Evolutionary conservation across 2,113 vertebrate genomes (phyloP).

Genomic region (Struthidea cinerea): DNA sequence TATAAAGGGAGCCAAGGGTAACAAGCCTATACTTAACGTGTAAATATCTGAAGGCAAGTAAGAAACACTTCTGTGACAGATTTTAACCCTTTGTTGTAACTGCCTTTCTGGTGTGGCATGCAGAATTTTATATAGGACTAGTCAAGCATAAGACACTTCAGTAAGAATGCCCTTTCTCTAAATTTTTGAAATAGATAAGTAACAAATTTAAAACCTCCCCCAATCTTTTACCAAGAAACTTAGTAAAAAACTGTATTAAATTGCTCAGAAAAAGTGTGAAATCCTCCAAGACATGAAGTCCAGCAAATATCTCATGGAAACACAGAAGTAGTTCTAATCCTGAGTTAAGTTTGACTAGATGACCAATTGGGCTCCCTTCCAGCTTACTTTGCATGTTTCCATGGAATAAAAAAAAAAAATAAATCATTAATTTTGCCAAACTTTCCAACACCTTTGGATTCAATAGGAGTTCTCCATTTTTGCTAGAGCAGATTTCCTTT

Average conservation of each 20-base stretch:
- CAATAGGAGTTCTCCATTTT: background rate
- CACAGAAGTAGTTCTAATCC: rapidly evolving
- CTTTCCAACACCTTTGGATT: background rate
- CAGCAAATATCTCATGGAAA: background rate
- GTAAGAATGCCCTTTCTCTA: rapidly evolving
- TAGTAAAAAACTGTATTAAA: background rate
- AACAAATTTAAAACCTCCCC: background rate
- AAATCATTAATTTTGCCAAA: background rate
- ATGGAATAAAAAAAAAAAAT: background rate
- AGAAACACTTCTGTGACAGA: background rate
- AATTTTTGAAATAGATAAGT: background rate
- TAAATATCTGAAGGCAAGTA: background rate
- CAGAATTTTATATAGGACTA: background rate
- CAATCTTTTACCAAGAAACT: background rate
- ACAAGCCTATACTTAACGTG: background rate
- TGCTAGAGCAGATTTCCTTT: background rate
- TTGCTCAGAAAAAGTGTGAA: background rate
- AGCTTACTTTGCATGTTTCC: background rate
- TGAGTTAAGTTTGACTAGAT: background rate
- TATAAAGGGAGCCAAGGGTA: background rate
- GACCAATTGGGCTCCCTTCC: background rate
- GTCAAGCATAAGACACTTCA: background rate
- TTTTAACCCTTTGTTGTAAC: background rate
- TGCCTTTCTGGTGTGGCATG: background rate
- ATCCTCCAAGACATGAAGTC: background rate